phyloP scores from a whole-genome alignment of 2,113 vertebrate species.

The Colaptes auratus region DNA sequence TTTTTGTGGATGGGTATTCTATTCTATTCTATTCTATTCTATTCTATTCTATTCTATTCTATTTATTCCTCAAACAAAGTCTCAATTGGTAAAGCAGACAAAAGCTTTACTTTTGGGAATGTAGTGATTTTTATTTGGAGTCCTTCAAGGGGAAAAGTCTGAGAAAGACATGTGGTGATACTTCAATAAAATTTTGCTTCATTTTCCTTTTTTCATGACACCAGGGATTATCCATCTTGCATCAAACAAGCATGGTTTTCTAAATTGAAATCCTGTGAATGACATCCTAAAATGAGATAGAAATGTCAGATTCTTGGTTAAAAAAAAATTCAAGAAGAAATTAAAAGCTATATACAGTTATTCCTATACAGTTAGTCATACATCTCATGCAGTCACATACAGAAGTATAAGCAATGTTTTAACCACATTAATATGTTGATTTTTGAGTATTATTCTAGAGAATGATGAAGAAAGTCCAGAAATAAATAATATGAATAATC shows the following conservation, averaged over 20 bases:
- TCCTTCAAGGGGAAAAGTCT: background rate
- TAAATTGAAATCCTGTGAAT: background rate
- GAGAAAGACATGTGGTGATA: background rate
- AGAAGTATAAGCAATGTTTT: background rate
- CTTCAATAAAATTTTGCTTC: background rate
- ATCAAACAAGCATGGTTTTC: background rate
- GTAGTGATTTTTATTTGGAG: background rate
- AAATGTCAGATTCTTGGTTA: background rate
- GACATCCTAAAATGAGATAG: background rate
- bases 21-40: no score
- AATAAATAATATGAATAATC: background rate
- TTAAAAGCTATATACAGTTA: background rate
- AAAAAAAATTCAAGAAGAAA: background rate
- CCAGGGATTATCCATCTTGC: background rate
- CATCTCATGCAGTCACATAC: background rate
- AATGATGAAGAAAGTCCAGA: background rate
- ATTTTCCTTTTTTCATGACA: background rate
- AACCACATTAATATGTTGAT: background rate
- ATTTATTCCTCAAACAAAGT: background rate
- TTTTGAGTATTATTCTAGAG: background rate
- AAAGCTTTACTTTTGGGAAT: background rate
- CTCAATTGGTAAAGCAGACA: background rate
- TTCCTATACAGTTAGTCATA: no score
- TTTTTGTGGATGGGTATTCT: no score
- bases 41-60: no score